Conservation (phyloP, 2,113 vertebrate genomes). For the Anolis carolinensis region DNA sequence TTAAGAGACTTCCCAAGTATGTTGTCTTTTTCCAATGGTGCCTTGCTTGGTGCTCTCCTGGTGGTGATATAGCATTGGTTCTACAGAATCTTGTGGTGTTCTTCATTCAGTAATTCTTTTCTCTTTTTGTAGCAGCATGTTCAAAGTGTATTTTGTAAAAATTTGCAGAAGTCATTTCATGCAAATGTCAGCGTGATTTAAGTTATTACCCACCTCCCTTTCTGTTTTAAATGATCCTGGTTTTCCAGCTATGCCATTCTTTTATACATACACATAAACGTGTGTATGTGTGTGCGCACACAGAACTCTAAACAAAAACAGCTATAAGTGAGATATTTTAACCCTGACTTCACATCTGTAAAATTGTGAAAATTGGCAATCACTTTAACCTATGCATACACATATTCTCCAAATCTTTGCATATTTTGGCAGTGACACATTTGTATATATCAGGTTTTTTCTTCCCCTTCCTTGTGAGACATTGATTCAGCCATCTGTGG, state of each 20-base stretch:
- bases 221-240: conserved; percentile 75
- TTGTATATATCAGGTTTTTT: conserved; percentile 63
- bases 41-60: conserved; percentile 88
- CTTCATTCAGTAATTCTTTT: conserved; percentile 38
- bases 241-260: conserved; percentile 56
- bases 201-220: conserved; percentile 77
- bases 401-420: conserved; percentile 52
- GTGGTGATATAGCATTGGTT: conserved; percentile 80
- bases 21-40: conserved; percentile 90
- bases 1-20: conserved; percentile 80
- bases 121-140: conserved; percentile 69
- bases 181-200: conserved; percentile 77
- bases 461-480: conserved; percentile 7
- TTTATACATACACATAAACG: not conserved
- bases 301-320: conserved; percentile 75
- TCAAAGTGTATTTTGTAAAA: conserved; percentile 76
- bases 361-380: conserved; percentile 50
- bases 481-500: conserved; percentile 33
- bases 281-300: not conserved
- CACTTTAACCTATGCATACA: conserved; percentile 54
- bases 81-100: conserved; percentile 80
- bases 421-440: conserved; percentile 55
- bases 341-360: conserved; percentile 61
- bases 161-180: conserved; percentile 74
- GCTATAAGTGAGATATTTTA: conserved; percentile 78